Evolutionary conservation across 2,888 invertebrate species (phyloP).

Genomic region (Orthosia gothica): DNA sequence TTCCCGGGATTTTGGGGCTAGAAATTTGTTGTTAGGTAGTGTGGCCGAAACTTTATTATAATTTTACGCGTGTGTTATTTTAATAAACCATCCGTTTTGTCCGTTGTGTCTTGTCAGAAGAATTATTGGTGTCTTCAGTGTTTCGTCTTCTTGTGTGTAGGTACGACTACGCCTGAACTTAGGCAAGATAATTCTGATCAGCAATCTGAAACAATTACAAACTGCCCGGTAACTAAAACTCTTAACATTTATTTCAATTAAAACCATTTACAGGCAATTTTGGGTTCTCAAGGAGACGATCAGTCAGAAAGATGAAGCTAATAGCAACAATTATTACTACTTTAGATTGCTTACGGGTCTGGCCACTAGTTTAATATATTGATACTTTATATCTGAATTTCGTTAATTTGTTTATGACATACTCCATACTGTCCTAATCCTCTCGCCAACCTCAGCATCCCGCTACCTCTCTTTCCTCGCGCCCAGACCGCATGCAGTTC

Average conservation of each 20-base stretch:
- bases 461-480: constrained; percentile 30
- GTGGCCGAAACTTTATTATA: not conserved
- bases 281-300: too few relatives aligned
- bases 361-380: too few relatives aligned
- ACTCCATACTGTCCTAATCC: not conserved
- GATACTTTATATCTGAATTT: not conserved
- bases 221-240: too few relatives aligned
- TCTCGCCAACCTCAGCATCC: not conserved
- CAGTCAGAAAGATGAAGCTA: too few relatives aligned
- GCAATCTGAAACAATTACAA: not conserved
- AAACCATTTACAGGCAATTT: too few relatives aligned
- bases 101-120: not conserved
- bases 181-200: not conserved
- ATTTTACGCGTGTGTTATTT: not conserved
- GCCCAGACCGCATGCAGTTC: constrained; percentile 64
- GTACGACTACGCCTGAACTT: too few relatives aligned
- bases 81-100: not conserved
- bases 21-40: not conserved
- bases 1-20: not conserved
- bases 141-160: not conserved
- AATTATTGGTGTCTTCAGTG: not conserved
- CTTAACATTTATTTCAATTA: too few relatives aligned
- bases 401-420: not conserved
- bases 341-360: not conserved
- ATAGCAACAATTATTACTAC: too few relatives aligned